These are phyloP conservation scores for Poecilia wingei DNA, from an alignment of 2,797 vertebrate species.

Conservation along the genomic window DNA sequence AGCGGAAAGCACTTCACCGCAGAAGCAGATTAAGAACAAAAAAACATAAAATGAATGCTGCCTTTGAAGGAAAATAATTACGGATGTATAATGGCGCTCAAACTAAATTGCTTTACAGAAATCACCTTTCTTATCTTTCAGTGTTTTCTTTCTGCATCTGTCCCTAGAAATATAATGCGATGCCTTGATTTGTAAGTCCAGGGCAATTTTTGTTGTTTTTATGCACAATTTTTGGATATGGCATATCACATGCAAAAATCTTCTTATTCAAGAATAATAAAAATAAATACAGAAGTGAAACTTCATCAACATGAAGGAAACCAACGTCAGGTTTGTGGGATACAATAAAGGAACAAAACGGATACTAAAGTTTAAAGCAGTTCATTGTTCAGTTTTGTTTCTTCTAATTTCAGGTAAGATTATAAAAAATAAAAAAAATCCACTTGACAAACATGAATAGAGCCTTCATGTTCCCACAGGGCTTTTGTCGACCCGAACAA, in stretches of 20 bases:
- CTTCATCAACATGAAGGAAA: neutral
- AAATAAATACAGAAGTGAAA: neutral
- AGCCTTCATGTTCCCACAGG: neutral
- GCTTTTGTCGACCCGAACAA: neutral
- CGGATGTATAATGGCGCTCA: neutral
- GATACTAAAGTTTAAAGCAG: neutral
- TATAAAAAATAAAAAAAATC: neutral
- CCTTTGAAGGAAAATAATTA: neutral
- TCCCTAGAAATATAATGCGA: neutral
- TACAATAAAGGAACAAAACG: neutral
- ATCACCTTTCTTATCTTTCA: neutral
- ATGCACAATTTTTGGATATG: neutral
- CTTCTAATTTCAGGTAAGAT: neutral
- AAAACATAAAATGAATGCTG: neutral
- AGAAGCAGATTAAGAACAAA: conserved; percentile 27
- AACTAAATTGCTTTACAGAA: neutral
- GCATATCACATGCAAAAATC: neutral
- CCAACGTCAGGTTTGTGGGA: too few species aligned
- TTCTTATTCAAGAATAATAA: neutral
- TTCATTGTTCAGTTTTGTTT: neutral
- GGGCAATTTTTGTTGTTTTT: neutral
- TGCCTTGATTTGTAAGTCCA: neutral
- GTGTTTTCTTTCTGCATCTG: neutral
- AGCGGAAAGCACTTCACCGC: conserved; percentile 15
- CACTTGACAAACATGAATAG: neutral